Conservation (phyloP, 2,888 invertebrate genomes). For the Dolomedes plantarius region DNA sequence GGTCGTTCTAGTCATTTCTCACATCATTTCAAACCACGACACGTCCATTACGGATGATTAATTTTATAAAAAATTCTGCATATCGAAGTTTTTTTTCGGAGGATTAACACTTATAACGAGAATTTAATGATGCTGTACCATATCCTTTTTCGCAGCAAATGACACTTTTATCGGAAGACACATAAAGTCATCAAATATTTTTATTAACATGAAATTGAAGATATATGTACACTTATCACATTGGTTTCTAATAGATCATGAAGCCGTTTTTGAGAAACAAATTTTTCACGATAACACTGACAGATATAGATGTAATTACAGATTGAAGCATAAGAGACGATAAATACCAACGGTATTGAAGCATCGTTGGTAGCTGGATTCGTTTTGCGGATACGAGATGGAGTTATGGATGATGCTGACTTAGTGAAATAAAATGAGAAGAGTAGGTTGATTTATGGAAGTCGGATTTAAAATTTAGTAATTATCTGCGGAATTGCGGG, state of each 20-base stretch:
- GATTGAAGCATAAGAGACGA: no score
- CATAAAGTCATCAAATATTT: neutral
- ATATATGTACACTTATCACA: neutral
- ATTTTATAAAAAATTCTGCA: neutral
- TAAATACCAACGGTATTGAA: no score
- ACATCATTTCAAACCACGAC: neutral
- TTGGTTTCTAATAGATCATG: neutral
- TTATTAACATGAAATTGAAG: neutral
- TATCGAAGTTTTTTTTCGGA: neutral
- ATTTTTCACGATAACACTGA: neutral
- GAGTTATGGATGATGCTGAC: no score
- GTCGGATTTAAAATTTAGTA: no score
- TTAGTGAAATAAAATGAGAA: no score
- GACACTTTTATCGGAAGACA: slow-evolving; percentile 12
- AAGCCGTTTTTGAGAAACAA: neutral
- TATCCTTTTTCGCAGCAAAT: neutral
- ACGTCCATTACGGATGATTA: neutral
- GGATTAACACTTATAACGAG: slow-evolving; percentile 11
- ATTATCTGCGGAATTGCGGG: no score
- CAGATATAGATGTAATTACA: neutral
- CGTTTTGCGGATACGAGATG: no score
- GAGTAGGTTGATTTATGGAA: no score
- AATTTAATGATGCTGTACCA: neutral
- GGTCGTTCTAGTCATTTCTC: neutral
- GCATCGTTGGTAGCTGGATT: no score